Evolutionary conservation across 2,113 vertebrate genomes (phyloP).

Genomic region (Paracanthobrama guichenoti): DNA sequence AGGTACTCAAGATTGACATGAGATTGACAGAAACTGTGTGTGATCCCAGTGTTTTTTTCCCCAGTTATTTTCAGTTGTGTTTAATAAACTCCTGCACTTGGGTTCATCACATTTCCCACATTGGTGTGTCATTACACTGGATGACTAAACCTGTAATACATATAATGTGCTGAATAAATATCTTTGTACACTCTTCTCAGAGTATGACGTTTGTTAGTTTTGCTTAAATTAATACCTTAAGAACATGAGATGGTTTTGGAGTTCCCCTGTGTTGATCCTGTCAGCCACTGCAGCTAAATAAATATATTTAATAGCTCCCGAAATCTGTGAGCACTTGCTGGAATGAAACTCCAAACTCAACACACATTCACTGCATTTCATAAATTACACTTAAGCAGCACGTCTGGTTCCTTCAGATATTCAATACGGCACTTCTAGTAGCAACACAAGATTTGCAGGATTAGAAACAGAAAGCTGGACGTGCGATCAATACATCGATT

Average conservation of each 20-base stretch:
- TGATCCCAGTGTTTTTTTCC: too few relatives aligned
- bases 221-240: background rate
- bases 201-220: background rate
- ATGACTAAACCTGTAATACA: background rate
- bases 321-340: conserved; percentile 45
- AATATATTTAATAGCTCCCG: conserved; percentile 54
- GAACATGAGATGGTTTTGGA: background rate
- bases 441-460: conserved; percentile 76
- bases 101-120: too few relatives aligned
- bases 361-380: conserved; percentile 60
- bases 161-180: background rate
- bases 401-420: conserved; percentile 68
- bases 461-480: conserved; percentile 71
- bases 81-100: too few relatives aligned
- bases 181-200: background rate
- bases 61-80: too few relatives aligned
- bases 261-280: conserved; percentile 16
- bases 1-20: too few relatives aligned
- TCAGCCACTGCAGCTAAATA: conserved; percentile 49
- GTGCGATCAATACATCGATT: conserved; percentile 75
- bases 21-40: too few relatives aligned
- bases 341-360: conserved; percentile 57
- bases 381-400: conserved; percentile 72
- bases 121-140: too few relatives aligned
- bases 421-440: conserved; percentile 71